Evolutionary conservation across 1,140 invertebrate species (phyloP).

Genomic region (Drosophila tropicalis): DNA sequence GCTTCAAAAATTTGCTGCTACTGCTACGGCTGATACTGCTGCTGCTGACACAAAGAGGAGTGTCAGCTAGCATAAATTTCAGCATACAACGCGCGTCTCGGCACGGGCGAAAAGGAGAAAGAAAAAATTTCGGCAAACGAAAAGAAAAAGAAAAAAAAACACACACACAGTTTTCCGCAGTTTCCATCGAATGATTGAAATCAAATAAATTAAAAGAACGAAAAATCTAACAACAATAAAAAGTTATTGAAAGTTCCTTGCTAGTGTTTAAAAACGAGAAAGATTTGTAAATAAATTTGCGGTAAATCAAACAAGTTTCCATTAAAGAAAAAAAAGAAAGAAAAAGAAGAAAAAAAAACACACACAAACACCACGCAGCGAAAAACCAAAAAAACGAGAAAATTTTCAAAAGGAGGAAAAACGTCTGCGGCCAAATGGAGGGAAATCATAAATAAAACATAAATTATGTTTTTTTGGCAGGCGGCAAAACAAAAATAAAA

Average conservation of each 20-base stretch:
- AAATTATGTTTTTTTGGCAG: constrained; percentile 73
- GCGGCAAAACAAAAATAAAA: constrained; percentile 72
- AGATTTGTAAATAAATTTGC: constrained; percentile 59
- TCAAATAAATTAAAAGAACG: constrained; percentile 63
- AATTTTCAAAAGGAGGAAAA: background rate
- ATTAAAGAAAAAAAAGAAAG: constrained; percentile 21
- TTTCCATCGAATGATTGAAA: constrained; percentile 54
- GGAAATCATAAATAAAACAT: constrained; percentile 77
- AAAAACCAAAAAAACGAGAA: constrained; percentile 27
- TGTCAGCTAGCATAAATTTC: constrained; percentile 79
- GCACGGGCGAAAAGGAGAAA: constrained; percentile 54
- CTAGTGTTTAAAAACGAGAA: constrained; percentile 24
- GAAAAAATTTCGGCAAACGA: constrained; percentile 65
- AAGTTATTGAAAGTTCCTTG: constrained; percentile 25
- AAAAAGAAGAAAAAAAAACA: constrained; percentile 39
- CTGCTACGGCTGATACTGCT: constrained; percentile 35
- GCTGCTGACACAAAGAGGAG: constrained; percentile 75
- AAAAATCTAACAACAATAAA: constrained; percentile 14
- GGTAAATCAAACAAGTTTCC: constrained; percentile 80
- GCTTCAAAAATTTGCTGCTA: constrained; percentile 18
- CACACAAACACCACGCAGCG: constrained; percentile 35
- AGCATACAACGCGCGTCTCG: constrained; percentile 73
- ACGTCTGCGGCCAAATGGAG: constrained; percentile 32
- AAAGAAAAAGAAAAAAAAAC: constrained; percentile 33
- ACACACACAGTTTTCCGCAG: constrained; percentile 66